Evolutionary conservation across 1,140 invertebrate species (phyloP).

Genomic region (Hermetia illucens): DNA sequence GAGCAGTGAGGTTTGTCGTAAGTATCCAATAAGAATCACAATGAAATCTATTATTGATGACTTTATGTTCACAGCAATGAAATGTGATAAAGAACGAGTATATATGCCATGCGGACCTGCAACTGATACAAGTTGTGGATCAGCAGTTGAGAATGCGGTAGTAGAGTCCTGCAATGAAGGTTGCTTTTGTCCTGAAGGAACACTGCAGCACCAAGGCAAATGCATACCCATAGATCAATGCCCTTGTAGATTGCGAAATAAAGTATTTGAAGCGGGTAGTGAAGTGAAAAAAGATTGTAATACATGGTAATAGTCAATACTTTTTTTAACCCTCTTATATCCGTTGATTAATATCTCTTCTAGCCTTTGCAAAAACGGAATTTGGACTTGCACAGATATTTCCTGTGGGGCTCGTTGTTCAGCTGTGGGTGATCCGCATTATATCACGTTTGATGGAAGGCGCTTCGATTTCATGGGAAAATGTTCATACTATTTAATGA

Average conservation of each 20-base stretch:
- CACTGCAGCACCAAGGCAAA: constrained; percentile 51
- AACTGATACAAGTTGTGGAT: constrained; percentile 39
- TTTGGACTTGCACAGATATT: constrained; percentile 64
- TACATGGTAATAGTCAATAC: constrained; percentile 46
- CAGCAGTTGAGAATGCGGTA: constrained; percentile 19
- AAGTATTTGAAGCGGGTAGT: constrained; percentile 54
- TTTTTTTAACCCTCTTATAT: constrained; percentile 1
- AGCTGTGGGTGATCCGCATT: constrained; percentile 78
- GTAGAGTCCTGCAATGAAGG: constrained; percentile 59
- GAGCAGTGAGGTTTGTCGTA: constrained; percentile 57
- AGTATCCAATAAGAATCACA: constrained; percentile 31
- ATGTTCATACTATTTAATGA: constrained; percentile 70
- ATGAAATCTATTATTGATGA: no score
- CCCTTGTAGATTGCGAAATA: constrained; percentile 65
- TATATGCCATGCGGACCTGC: constrained; percentile 54
- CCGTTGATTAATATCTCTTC: background rate
- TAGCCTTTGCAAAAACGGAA: constrained; percentile 31
- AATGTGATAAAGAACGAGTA: constrained; percentile 48
- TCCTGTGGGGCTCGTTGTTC: constrained; percentile 61
- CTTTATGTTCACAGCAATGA: constrained; percentile 42
- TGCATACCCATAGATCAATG: constrained; percentile 59
- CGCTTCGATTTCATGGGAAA: constrained; percentile 79
- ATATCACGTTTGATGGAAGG: constrained; percentile 76
- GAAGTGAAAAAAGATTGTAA: constrained; percentile 69
- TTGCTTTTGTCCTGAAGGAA: constrained; percentile 69